A percentile compares a stretch with the other conserved stretches of the same genome.
These are phyloP conservation scores for Thunnus maccoyii DNA, from an alignment of 2,113 vertebrate genomes.

Conservation along the genomic window DNA sequence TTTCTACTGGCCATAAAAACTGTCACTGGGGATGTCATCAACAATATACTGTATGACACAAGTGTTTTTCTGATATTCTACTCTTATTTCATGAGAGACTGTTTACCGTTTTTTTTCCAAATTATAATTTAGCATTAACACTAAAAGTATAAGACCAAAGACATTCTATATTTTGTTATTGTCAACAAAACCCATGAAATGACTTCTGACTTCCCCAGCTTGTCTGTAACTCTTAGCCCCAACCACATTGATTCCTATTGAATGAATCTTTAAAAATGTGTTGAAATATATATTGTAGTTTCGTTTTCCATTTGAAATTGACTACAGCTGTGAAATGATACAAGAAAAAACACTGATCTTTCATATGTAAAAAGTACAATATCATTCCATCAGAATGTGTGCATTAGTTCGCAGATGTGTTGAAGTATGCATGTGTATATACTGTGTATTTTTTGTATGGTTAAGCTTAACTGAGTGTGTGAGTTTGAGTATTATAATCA, in stretches of 20 bases:
- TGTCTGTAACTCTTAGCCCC: too few species aligned
- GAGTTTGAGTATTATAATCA: too few species aligned
- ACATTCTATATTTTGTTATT: background rate
- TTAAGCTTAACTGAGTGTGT: too few species aligned
- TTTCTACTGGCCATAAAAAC: slow-evolving; percentile 58
- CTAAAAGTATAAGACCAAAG: background rate
- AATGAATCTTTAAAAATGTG: background rate
- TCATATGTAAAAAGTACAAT: background rate
- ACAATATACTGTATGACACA: slow-evolving; percentile 35
- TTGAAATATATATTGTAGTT: background rate
- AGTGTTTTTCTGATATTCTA: slow-evolving; percentile 18
- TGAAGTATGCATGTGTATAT: too few species aligned
- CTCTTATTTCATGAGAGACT: slow-evolving; percentile 5
- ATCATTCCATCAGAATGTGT: background rate
- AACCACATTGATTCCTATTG: background rate
- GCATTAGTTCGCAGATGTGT: too few species aligned
- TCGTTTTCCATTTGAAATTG: background rate
- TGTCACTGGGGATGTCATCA: slow-evolving; percentile 47
- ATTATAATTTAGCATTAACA: background rate
- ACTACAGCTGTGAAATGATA: background rate
- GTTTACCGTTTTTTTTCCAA: slow-evolving; percentile 21
- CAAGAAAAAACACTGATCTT: background rate
- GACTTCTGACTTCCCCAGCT: too few species aligned
- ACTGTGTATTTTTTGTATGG: too few species aligned
- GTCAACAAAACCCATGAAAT: background rate